Conservation (phyloP, 2,888 invertebrate species). For the Pteria penguin region DNA sequence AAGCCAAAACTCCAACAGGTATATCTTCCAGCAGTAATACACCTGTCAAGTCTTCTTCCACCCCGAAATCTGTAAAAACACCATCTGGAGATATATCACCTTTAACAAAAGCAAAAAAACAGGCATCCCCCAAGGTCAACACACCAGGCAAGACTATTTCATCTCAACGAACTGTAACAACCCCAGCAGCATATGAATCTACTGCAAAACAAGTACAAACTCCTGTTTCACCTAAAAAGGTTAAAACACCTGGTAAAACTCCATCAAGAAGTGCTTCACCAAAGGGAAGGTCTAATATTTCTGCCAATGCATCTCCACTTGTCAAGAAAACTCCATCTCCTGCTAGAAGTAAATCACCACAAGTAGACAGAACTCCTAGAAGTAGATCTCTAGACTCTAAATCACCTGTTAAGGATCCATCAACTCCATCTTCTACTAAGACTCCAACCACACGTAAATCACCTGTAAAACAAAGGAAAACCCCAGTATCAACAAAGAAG, state of each 20-base stretch:
- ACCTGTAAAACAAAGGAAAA: conserved; percentile 28
- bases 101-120: conserved; percentile 30
- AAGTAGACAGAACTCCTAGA: conserved; percentile 28
- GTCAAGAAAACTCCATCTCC: background rate
- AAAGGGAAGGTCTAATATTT: conserved; percentile 17
- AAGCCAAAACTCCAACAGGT: conserved; percentile 16
- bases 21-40: conserved; percentile 16
- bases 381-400: conserved; percentile 32
- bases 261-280: conserved; percentile 39
- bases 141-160: conserved; percentile 51
- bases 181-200: too few relatives aligned
- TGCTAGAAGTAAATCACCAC: conserved; percentile 10
- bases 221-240: conserved; percentile 39
- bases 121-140: conserved; percentile 40
- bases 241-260: conserved; percentile 40
- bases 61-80: background rate
- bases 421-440: too few relatives aligned
- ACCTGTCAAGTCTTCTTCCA: background rate
- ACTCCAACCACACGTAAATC: conserved; percentile 6
- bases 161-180: too few relatives aligned
- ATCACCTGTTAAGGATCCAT: conserved; percentile 6
- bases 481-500: conserved; percentile 29
- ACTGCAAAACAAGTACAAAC: too few relatives aligned
- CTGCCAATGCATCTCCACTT: background rate
- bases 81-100: too few relatives aligned